A percentile compares a stretch with the other conserved stretches of the same genome.
phyloP scores from a whole-genome alignment of 2,113 vertebrate species.

The Anarhynchus alexandrinus region DNA sequence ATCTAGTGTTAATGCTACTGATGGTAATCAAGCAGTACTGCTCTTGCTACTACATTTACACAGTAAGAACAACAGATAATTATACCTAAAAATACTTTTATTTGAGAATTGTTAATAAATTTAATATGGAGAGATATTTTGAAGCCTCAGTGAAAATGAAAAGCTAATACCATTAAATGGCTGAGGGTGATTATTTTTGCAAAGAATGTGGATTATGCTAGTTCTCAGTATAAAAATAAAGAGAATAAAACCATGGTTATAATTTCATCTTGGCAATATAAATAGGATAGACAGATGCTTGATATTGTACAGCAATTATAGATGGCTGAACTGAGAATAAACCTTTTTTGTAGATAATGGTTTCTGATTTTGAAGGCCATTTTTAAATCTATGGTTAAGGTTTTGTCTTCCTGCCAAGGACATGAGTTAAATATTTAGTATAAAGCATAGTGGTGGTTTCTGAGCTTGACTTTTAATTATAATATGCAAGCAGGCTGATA shows the following conservation, averaged over 20 bases:
- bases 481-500: constrained; percentile 26
- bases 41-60: neutral
- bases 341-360: constrained; percentile 62
- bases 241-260: constrained; percentile 59
- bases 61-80: neutral
- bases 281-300: constrained; percentile 71
- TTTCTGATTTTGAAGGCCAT: constrained; percentile 62
- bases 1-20: neutral
- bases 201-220: constrained; percentile 47
- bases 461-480: constrained; percentile 58
- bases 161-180: constrained; percentile 44
- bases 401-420: constrained; percentile 56
- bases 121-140: neutral
- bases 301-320: constrained; percentile 68
- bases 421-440: constrained; percentile 66
- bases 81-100: neutral
- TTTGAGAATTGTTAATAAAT: constrained; percentile 8
- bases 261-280: constrained; percentile 73
- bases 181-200: constrained; percentile 37
- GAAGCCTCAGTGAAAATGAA: constrained; percentile 9
- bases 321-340: constrained; percentile 63
- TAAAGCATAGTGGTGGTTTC: constrained; percentile 32
- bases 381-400: constrained; percentile 35
- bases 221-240: constrained; percentile 60
- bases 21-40: neutral